Base-by-base conservation (phyloP, 2,797 vertebrate species). In the Gymnocypris eckloni region DNA sequence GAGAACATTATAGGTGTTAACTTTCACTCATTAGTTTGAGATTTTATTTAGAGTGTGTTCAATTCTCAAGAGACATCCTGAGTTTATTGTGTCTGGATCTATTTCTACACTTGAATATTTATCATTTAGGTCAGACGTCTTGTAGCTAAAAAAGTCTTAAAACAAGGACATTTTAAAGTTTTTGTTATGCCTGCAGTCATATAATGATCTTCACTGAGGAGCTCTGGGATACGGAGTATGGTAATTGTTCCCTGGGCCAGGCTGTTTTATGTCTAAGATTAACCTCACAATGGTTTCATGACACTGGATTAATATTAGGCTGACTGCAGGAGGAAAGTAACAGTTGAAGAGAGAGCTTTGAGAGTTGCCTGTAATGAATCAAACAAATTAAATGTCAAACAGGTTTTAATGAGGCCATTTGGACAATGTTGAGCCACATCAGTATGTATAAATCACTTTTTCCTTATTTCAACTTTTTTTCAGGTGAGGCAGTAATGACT, bases 351-450 rank as follows among this genome's bases (percentile, higher is more conserved):
- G 33, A 64, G 43, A 72, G 81, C 67, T 67, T n/a, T 20, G 64
- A 84, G 45, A 77, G 64, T 33, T 45, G 25, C 25, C 56, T 59
- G 54, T 83, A 61, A 87, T 70, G 75, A 85, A 85, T 87, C 82
- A 86, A 86, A 81, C 33, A 77, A 86, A 81, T 87, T 41, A 89
- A 89, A 87, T 86, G 81, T 91, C 87, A 89, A 81, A 79, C 76
- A 77, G 81, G 45, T 86, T 70, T 79, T 89, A 89, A 86, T 87
- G 20, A 37, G 77, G 59, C n/a, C 67, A 78, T 79, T 50, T 71
- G 66, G 76, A 73, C 50, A 64, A 45, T 9, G 54, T 39, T 9
- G 10, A n/a, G 48, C 72, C 28, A 39, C 37, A 76, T 75, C 56
- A 59, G 71, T 71, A 54, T 64, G 28, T 56, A 33, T 78, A 78